Evolutionary conservation across 2,888 invertebrate species (phyloP), one percentile per base, ranked within the genome.

Genomic region (Gymnoscelis rufifasciata): DNA sequence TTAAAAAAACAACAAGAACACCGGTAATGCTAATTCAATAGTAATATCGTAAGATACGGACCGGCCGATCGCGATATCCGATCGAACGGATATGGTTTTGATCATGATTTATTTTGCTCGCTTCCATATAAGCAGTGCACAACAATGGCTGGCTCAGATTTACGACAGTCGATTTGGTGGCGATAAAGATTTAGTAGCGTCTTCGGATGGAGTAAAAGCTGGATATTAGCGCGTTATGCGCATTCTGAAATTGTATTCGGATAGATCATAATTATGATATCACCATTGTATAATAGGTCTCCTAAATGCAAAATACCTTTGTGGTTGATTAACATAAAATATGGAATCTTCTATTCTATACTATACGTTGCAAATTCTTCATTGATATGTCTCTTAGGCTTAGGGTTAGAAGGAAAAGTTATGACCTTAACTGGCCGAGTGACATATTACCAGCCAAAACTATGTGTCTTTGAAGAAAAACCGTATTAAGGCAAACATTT

Each of bases 81-180:
- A 83, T 83, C 73, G 73, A 65, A 68, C 83, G 78, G 86, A 86
- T 87, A 86, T 83, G 83, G 83, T 78, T 76, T 70, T 69, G 74
- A 70, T 84, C 84, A 86, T 86, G 87, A 87, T 88, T 87, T 87
- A 87, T 87, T 84, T 84, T 72, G 75, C 81, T 71, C 80, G 78
- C 79, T 75, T 68, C 86, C 88, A 82, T 86, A 86, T 86, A 86
- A 83, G 86, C 72, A 68, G 71, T 74, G 72, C 76, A 76, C 73
- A 84, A 87, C 88, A 88, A 87, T 88, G 84, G 83, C 52, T n/a
- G n/a, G n/a, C 66, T 65, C 66, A 67, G 69, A 87, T 87, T 87
- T 86, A 88, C 86, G 83, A 83, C 74, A 74, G 62, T 75, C 80
- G 88, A 86, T 87, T 83, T 79, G 71, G 81, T 77, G 74, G 69